Evolutionary conservation across 1,140 invertebrate species (phyloP), one percentile per base, ranked within the genome.

Genomic region (Chironomus tepperi): DNA sequence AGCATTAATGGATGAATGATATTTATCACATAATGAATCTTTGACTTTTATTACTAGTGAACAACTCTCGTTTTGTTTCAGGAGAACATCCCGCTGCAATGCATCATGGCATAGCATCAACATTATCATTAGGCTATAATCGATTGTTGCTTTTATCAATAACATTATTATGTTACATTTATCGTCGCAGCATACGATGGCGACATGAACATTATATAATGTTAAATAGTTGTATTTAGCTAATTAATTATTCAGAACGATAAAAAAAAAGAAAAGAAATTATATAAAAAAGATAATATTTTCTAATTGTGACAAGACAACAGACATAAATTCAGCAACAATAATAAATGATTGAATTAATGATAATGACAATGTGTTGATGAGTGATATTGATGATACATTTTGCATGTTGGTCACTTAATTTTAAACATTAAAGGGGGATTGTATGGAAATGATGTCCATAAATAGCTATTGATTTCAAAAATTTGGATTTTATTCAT

Each of bases 31-130:
- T 34, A 34, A 34, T 34, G 24, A 34, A 34, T 34, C 24, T 34
- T 34, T 57, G 47, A 57, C 47, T 42, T 73, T 73, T 43, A 70
- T 21, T 70, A 70, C 65, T 70, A 70, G 65, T 18, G 65, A 70
- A 18, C 19, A 10, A 24, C 65, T 78, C 73, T 57, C n/a, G 24
- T 34, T 78, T 77, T 82, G 76, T 85, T 84, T 43, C 85, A 93
- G 91, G 91, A 77, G 91, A 93, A 82, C 89, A 93, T 84, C 91
- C 91, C 80, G 91, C 91, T 73, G 91, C 91, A 19, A 93, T 93
- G 91, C 90, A 93, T 81, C 90, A 93, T 76, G 90, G 91, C 9
- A 77, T 78, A 75, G 78, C 82, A 10, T 77, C 81, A 76, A 79
- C 77, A 70, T 77, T 81, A 57, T 79, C 81, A 43, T 79, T 81